phyloP scores from a whole-genome alignment of 2,888 invertebrate species.

The Ichneumoninae sp. region DNA sequence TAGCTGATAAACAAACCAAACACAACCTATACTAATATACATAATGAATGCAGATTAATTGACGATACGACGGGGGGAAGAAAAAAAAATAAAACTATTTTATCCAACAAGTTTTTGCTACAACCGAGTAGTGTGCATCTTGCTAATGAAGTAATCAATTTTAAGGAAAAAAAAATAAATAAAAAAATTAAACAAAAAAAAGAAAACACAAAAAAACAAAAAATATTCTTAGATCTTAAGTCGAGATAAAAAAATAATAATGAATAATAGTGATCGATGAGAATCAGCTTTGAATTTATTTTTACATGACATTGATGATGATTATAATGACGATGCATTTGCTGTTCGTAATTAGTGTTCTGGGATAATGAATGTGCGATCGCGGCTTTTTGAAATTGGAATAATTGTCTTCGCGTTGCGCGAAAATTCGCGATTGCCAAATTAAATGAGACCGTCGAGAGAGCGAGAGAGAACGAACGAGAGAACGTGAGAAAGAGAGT shows the following conservation, averaged over 20 bases:
- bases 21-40: conserved; percentile 68
- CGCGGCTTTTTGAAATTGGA: conserved; percentile 66
- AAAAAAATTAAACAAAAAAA: conserved; percentile 47
- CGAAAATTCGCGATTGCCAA: conserved; percentile 42
- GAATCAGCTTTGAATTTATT: conserved; percentile 83
- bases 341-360: conserved; percentile 75
- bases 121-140: conserved; percentile 82
- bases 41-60: conserved; percentile 66
- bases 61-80: conserved; percentile 63
- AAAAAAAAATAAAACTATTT: conserved; percentile 80
- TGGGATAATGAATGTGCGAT: conserved; percentile 68
- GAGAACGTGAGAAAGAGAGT: not conserved
- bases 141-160: conserved; percentile 73
- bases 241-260: conserved; percentile 71
- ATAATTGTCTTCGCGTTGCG: conserved; percentile 55
- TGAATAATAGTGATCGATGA: conserved; percentile 74
- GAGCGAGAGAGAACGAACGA: not conserved
- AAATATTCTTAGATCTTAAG: conserved; percentile 79
- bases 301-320: conserved; percentile 80
- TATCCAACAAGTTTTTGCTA: conserved; percentile 83
- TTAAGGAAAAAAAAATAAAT: conserved; percentile 75
- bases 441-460: conserved; percentile 55
- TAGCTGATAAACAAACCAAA: conserved; percentile 59
- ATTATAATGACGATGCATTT: conserved; percentile 73
- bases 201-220: conserved; percentile 62